Conservation (phyloP, 1,140 invertebrate species). For the Ceratina japonica region DNA sequence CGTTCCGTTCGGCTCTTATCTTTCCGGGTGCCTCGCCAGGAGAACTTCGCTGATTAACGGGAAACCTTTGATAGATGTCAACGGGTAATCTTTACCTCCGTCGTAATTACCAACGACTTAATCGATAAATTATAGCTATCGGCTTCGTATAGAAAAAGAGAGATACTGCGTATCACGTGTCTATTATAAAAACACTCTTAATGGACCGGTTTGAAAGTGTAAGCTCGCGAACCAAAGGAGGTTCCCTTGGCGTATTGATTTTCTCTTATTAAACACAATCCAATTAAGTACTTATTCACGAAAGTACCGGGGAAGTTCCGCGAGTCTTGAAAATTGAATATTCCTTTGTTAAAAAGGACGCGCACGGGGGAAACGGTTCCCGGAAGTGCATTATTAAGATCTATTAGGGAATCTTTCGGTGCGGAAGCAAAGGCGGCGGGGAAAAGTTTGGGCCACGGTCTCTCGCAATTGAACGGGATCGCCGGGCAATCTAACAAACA, state of each 20-base stretch:
- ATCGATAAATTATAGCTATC: background rate
- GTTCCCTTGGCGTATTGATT: background rate
- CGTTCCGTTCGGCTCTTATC: background rate
- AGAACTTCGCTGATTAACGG: background rate
- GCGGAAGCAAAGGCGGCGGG: slow-evolving; percentile 45
- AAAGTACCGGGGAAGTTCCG: slow-evolving; percentile 21
- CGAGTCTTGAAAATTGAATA: slow-evolving; percentile 34
- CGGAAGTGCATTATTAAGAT: slow-evolving; percentile 64
- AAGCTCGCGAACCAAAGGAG: background rate
- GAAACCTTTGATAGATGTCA: background rate
- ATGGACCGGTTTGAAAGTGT: no score
- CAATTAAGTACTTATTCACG: background rate
- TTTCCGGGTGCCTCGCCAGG: background rate
- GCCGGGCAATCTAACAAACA: slow-evolving; percentile 63
- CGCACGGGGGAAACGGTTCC: slow-evolving; percentile 24
- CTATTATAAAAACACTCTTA: background rate
- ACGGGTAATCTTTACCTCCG: background rate
- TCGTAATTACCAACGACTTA: background rate
- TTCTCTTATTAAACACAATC: slow-evolving; percentile 13
- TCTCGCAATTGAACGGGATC: slow-evolving; percentile 61
- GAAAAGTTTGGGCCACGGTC: slow-evolving; percentile 55
- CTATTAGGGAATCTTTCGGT: slow-evolving; percentile 60
- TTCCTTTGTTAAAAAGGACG: slow-evolving; percentile 20
- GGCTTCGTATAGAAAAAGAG: background rate
- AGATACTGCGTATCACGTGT: background rate